Conservation (phyloP, 2,888 invertebrate species). For the Herminia tarsipennalis region DNA sequence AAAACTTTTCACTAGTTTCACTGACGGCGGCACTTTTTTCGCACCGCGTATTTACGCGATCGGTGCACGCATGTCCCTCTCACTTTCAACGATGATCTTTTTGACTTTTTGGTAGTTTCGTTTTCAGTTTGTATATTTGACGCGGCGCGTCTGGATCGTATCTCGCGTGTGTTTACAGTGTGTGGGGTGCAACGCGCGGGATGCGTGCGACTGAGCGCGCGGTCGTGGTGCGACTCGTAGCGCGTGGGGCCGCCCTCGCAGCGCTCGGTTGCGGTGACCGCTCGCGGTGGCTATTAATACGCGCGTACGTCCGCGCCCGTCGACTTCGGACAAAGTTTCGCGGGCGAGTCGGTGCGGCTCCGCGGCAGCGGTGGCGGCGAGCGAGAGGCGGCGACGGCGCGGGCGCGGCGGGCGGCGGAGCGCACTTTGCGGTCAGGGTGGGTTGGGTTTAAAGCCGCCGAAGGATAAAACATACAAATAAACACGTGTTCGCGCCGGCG, state of each 20-base stretch:
- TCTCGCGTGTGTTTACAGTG: slow-evolving; percentile 48
- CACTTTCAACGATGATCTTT: slow-evolving; percentile 62
- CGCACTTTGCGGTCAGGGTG: slow-evolving; percentile 88
- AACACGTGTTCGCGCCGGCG: slow-evolving; percentile 88
- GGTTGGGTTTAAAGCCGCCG: slow-evolving; percentile 89
- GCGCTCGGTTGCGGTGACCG: slow-evolving; percentile 74
- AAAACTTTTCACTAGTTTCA: slow-evolving; percentile 85
- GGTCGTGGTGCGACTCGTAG: slow-evolving; percentile 62
- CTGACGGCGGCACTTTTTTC: slow-evolving; percentile 84
- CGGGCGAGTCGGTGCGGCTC: slow-evolving; percentile 76
- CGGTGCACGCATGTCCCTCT: slow-evolving; percentile 72
- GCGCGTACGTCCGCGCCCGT: slow-evolving; percentile 83
- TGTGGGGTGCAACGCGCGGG: slow-evolving; percentile 54
- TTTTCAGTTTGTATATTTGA: slow-evolving; percentile 47
- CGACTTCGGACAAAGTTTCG: slow-evolving; percentile 85
- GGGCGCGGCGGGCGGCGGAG: slow-evolving; percentile 86
- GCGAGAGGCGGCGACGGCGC: slow-evolving; percentile 80
- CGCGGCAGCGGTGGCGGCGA: slow-evolving; percentile 77
- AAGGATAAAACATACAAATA: slow-evolving; percentile 88
- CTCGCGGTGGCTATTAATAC: slow-evolving; percentile 82
- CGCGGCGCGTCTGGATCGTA: slow-evolving; percentile 25
- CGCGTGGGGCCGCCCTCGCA: slow-evolving; percentile 52
- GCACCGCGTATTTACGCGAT: slow-evolving; percentile 78
- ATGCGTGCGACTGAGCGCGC: slow-evolving; percentile 67
- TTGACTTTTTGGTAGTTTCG: slow-evolving; percentile 48